Percentiles rank a stretch among this genome's conserved stretches.
Evolutionary conservation across 2,888 invertebrate species (phyloP).

Genomic region (Morpho deidamia): DNA sequence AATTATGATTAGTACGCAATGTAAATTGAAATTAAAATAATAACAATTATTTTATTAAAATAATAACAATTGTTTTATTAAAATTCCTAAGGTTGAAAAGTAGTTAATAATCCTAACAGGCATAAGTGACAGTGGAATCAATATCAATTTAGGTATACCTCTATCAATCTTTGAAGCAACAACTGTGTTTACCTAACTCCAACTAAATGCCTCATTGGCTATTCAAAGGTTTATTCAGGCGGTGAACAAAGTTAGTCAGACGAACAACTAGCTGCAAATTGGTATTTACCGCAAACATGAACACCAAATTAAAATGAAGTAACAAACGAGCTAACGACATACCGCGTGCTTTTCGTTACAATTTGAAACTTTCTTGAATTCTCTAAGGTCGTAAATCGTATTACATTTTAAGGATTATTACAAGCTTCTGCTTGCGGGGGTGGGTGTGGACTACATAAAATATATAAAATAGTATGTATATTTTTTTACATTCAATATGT

Average conservation of each 20-base stretch:
- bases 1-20: too few species aligned
- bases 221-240: conserved; percentile 32
- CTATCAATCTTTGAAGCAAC: conserved; percentile 14
- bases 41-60: too few species aligned
- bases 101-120: too few species aligned
- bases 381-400: not conserved
- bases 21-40: too few species aligned
- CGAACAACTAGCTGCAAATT: conserved; percentile 62
- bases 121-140: too few species aligned
- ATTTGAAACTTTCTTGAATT: conserved; percentile 23
- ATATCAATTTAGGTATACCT: not conserved
- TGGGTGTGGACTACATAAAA: too few species aligned
- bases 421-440: too few species aligned
- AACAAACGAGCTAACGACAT: conserved; percentile 57
- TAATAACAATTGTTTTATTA: too few species aligned
- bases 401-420: too few species aligned
- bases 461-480: too few species aligned
- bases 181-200: conserved; percentile 24
- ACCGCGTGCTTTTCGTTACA: conserved; percentile 29
- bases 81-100: too few species aligned
- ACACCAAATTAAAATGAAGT: conserved; percentile 64
- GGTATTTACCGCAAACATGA: conserved; percentile 69
- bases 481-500: too few species aligned
- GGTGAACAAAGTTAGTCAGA: conserved; percentile 41
- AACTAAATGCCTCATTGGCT: conserved; percentile 25